Percentiles rank a stretch among this genome's conserved stretches.
Conservation (phyloP, 2,888 invertebrate genomes). For the Cerceris rybyensis region DNA sequence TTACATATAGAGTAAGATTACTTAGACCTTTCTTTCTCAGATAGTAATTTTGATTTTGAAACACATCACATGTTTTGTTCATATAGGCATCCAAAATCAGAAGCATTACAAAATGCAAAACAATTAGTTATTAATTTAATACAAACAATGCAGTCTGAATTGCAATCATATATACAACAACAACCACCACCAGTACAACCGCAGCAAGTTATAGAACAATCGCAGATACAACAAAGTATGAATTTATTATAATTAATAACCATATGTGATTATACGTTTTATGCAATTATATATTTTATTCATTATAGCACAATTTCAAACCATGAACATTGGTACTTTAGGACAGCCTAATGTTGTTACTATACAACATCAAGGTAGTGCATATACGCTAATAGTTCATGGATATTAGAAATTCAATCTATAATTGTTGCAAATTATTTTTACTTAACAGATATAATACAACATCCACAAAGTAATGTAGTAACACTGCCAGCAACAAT, state of each 20-base stretch:
- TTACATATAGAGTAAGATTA: conserved; percentile 87
- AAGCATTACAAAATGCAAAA: conserved; percentile 87
- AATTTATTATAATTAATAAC: conserved; percentile 28
- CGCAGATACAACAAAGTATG: conserved; percentile 78
- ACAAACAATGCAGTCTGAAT: conserved; percentile 88
- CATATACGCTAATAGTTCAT: conserved; percentile 19
- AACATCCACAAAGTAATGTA: conserved; percentile 79
- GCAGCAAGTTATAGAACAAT: conserved; percentile 80
- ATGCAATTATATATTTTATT: conserved; percentile 28
- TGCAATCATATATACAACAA: conserved; percentile 82
- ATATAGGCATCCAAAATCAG: conserved; percentile 86
- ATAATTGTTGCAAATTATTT: conserved; percentile 29
- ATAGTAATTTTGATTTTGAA: conserved; percentile 9
- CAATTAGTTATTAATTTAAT: conserved; percentile 90
- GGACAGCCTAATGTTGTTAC: conserved; percentile 81
- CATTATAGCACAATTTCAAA: conserved; percentile 79
- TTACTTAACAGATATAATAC: conserved; percentile 75
- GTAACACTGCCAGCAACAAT: conserved; percentile 79
- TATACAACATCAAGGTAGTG: conserved; percentile 80
- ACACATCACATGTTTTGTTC: conserved; percentile 36
- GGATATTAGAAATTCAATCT: conserved; percentile 16
- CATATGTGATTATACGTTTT: conserved; percentile 23
- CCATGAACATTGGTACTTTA: conserved; percentile 80
- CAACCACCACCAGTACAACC: conserved; percentile 81
- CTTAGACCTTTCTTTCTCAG: neutral